Evolutionary conservation across 1,140 invertebrate genomes (phyloP), one percentile per base, ranked within the genome.

Genomic region (Drosophila quadrilineata): DNA sequence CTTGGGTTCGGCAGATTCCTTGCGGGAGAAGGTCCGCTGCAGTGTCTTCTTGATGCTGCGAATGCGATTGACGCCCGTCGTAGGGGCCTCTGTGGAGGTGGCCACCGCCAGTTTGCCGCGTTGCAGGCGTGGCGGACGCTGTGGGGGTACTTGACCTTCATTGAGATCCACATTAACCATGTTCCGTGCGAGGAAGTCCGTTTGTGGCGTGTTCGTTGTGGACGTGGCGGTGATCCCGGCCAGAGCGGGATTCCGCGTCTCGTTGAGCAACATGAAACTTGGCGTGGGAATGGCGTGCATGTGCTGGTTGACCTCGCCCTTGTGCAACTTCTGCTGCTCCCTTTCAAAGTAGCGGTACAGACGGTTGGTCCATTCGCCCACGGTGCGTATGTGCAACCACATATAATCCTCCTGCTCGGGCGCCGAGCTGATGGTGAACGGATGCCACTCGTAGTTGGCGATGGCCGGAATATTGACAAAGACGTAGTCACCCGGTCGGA

Each of bases 391-490:
- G 89, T 99, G 98, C 0, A 99, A 91, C 95, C 96, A 98, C 88
- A 99, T 94, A 74, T 96, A 95, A 80, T 96, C 96, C 92, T 95
- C 94, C 89, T 98, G 94, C 91, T 99, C 97, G 0, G 98, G 98
- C 12, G 97, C 96, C 75, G 96, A 98, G 90, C 97, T 98, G 67
- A 99, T 96, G 1, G 98, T 98, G 79, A 99, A 98, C 0, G 98
- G 97, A 93, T 99, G 98, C 97, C 97, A 99, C 90, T 99, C 98
- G 86, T 96, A 97, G 46, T 93, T 94, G 0, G 98, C 97, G 67
- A 99, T 97, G 3, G 92, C 93, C 0, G 98, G 98, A 56, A 99
- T 95, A 87, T 98, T 97, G 0, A 98, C 94, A 79, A 97, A 99
- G 9, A 98, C 93, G 85, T 98, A 99, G 90, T 99, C 98, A 0